These are phyloP conservation scores for Sigmodon hispidus DNA, from an alignment of 2,113 vertebrate species.

Conservation along the genomic window DNA sequence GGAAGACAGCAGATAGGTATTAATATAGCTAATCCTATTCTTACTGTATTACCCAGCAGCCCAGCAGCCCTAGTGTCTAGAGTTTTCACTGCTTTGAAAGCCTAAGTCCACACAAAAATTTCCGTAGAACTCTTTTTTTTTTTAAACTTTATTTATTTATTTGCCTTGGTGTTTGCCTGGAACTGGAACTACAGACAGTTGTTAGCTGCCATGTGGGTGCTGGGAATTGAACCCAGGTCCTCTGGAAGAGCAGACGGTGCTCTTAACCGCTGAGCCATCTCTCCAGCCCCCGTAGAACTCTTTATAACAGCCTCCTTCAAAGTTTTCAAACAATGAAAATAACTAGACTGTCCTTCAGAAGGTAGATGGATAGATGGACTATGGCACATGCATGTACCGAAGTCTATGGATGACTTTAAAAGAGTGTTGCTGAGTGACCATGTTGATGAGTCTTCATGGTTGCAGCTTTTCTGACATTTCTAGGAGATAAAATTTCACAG, in stretches of 20 bases:
- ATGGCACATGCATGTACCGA: too few species aligned
- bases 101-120: not conserved
- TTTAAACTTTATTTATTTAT: too few species aligned
- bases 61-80: not conserved
- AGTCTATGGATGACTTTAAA: not conserved
- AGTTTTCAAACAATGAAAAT: not conserved
- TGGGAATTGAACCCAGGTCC: too few species aligned
- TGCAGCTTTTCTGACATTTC: not conserved
- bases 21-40: not conserved
- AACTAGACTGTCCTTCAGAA: not conserved
- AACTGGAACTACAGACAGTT: too few species aligned
- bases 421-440: not conserved
- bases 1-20: not conserved
- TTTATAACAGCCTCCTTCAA: not conserved
- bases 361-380: not conserved
- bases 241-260: too few species aligned
- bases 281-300: too few species aligned
- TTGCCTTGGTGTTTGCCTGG: too few species aligned
- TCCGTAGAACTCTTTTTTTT: too few species aligned
- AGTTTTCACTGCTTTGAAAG: constrained; percentile 1
- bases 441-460: not conserved
- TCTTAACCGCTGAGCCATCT: too few species aligned
- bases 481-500: not conserved
- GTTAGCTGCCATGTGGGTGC: too few species aligned
- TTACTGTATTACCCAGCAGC: not conserved